Base-by-base conservation (phyloP, 1,140 invertebrate species). In the Drosophila kepulauana region DNA sequence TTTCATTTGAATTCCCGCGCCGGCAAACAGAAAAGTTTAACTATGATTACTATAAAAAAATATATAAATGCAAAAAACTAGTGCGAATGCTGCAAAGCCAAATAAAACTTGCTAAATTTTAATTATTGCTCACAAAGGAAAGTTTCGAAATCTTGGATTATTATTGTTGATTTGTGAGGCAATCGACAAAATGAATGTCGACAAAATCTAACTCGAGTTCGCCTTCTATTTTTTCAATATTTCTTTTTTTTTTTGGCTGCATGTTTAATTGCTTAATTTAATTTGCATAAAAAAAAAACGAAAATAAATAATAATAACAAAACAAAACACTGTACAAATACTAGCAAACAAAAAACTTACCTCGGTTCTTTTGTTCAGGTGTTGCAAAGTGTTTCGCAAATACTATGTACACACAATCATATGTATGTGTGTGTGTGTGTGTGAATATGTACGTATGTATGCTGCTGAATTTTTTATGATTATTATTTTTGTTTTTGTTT, bases 341-440 rank as follows among this genome's bases (percentile, higher is more conserved):
- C 48, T 43, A 57, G 58, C 15, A 70, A 75, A 62, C 33, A 25
- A 68, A 57, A 87, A 89, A 89, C 85, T 20, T 89, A 88, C 84
- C 85, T 77, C 71, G 85, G 85, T 88, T 89, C 81, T 88, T 85
- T 88, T 88, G 81, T 89, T 89, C 81, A 81, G 74, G 65, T 78
- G 80, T 74, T 78, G 63, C 81, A 75, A 74, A 67, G 62, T 51
- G 48, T 77, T 79, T 79, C 68, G 74, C 77, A 79, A 77, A 63
- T 63, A 72, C 64, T 80, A 54, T 72, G 46, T 35, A 69, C 51
- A 58, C 52, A 57, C 41, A 28, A 15, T 13, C 59, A 75, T 48
- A 68, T 30, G 41, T 51, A 76, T 49, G 58, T 76, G 43, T 10
- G 38, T 33, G 30, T 52, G 11, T 46, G 35, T 56, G 20, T 61